Base-by-base conservation (phyloP, 1,140 invertebrate species). In the Hypsibius dujardini region DNA sequence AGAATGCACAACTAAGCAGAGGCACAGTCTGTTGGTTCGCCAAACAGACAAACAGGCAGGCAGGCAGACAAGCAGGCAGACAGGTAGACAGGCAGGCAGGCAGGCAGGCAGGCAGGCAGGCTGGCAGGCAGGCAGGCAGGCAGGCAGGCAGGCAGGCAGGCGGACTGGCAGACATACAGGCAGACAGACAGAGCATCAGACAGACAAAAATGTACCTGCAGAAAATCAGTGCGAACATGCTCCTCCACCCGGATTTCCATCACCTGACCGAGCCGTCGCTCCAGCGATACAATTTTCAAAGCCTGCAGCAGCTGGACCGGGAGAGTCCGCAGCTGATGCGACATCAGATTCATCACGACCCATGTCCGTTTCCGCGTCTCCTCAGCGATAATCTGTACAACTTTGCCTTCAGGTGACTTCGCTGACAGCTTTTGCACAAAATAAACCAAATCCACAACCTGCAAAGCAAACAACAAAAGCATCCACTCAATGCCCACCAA, bases 391-490 rank as follows among this genome's bases (percentile, higher is more conserved):
- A 15, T 12, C 12, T 12, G 3, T 7, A 67, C 42, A 3, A 42
- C 42, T 12, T 12, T 12, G 12, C 3, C 42, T 3, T 12, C 3
- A 3, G 42, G 12, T 7, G 62, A 12, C 45, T 67, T 12, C 3
- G 12, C 12, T 7, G 12, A 15, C 62, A 67, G 42, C 42, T 67
- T 67, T 15, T 67, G 12, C 12, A 67, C 62, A 72, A 90, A 82
- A 46, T 88, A 76, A 1, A 85, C 75, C 1, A 89, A 82, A 78
- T 90, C 90, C 14, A 86, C 70, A 42, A 85, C 82, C 85, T 89
- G 80, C 50, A 56, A 12, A 7, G n/a, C 56, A 80, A 83, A 75
- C n/a, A 78, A 72, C 75, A 12, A 70, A 59, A 28, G 28, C 28
- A 28, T 28, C 28, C 28, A 28, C 28, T 28, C 28, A 28, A 28